Evolutionary conservation across 2,797 vertebrate genomes (phyloP).

Genomic region (Syndactyla subalaris): DNA sequence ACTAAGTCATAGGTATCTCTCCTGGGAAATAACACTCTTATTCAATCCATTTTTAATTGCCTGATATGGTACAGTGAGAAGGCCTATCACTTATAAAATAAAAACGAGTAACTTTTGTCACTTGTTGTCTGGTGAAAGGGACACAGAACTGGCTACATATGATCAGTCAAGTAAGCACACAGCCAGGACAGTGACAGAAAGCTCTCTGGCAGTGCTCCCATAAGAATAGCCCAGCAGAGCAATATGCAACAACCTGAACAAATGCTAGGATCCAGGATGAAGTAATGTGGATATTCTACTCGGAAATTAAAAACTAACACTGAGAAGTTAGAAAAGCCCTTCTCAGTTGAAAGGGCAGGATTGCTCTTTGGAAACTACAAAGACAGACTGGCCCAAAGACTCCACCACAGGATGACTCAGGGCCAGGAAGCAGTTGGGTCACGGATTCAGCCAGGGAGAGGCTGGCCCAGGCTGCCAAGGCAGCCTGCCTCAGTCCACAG

Average conservation of each 20-base stretch:
- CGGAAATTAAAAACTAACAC: neutral
- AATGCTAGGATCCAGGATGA: neutral
- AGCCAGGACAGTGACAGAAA: neutral
- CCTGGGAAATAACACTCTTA: neutral
- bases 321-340: neutral
- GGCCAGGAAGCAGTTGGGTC: neutral
- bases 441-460: neutral
- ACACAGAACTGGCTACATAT: accelerated
- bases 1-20: neutral
- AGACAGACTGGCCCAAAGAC: neutral
- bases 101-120: neutral
- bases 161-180: neutral
- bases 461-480: neutral
- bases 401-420: neutral
- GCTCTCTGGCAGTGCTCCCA: neutral
- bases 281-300: neutral
- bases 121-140: neutral
- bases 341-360: neutral
- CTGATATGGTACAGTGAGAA: neutral
- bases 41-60: neutral
- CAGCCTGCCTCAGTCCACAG: neutral
- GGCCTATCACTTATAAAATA: neutral
- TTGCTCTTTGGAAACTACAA: neutral
- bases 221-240: neutral
- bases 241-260: neutral